These are phyloP conservation scores for Palythoa grandis DNA, from an alignment of 92 coral and sea anemone species.

Conservation along the genomic window DNA sequence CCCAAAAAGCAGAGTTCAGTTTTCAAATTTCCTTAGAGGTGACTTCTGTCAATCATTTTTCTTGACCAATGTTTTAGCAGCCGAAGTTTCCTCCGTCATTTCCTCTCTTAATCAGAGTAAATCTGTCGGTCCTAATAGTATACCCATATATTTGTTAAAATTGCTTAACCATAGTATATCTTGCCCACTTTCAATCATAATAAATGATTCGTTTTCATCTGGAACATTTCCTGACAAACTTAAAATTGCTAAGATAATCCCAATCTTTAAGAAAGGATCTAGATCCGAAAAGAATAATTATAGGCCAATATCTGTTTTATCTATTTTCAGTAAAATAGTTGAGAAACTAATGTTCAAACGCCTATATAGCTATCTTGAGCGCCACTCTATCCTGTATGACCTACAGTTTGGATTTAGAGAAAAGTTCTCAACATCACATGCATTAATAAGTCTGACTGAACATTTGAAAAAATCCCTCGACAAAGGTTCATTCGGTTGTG, in stretches of 20 bases:
- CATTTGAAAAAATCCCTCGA: too few species aligned
- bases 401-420: too few species aligned
- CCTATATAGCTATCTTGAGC: conserved; percentile 43
- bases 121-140: conserved; percentile 52
- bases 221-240: conserved; percentile 50
- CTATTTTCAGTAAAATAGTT: conserved; percentile 37
- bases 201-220: conserved; percentile 41
- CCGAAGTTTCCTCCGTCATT: conserved; percentile 44
- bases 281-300: conserved; percentile 47
- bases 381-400: conserved; percentile 19
- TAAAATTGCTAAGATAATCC: conserved; percentile 47
- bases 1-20: conserved; percentile 41
- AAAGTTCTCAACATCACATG: too few species aligned
- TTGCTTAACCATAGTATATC: conserved; percentile 40
- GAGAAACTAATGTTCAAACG: conserved; percentile 43
- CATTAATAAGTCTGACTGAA: too few species aligned
- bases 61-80: conserved; percentile 39
- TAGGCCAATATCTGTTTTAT: conserved; percentile 47
- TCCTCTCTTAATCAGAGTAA: conserved; percentile 42
- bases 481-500: not conserved
- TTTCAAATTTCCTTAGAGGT: conserved; percentile 43
- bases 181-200: conserved; percentile 37
- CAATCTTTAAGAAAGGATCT: conserved; percentile 46
- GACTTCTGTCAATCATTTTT: conserved; percentile 44
- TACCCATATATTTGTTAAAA: conserved; percentile 43